phyloP scores from a whole-genome alignment of 2,113 vertebrate species.

The Cromileptes altivelis region DNA sequence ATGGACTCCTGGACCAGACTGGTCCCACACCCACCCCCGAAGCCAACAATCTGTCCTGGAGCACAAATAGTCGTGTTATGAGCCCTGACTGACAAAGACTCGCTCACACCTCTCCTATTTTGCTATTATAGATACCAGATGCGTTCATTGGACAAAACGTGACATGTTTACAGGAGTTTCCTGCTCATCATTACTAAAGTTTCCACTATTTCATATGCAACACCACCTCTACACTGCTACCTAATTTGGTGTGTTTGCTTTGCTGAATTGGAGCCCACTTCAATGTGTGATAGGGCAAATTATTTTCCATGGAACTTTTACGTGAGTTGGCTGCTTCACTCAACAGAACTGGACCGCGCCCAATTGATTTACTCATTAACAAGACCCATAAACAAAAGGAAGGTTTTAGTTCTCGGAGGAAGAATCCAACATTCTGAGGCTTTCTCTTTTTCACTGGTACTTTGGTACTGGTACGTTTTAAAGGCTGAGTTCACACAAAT shows the following conservation, averaged over 20 bases:
- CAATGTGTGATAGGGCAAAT: conserved; percentile 12
- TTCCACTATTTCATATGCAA: not conserved
- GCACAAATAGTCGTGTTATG: conserved; percentile 16
- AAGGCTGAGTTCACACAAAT: not conserved
- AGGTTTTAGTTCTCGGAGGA: not conserved
- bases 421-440: not conserved
- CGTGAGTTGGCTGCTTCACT: not conserved
- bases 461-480: not conserved
- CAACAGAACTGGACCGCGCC: not conserved
- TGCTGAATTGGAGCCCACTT: not conserved
- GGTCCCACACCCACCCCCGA: not conserved
- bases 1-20: conserved; percentile 52
- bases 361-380: conserved; percentile 19
- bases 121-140: not conserved
- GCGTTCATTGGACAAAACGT: not conserved
- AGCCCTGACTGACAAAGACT: conserved; percentile 22
- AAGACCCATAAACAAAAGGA: conserved; percentile 19
- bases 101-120: not conserved
- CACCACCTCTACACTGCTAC: not conserved
- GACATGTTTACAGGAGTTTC: conserved; percentile 19
- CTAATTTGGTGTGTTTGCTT: not conserved
- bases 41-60: conserved; percentile 66
- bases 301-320: not conserved
- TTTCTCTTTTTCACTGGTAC: not conserved
- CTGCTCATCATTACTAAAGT: not conserved